Evolutionary conservation across 2,888 invertebrate genomes (phyloP).

Genomic region (Lymantria dispar): DNA sequence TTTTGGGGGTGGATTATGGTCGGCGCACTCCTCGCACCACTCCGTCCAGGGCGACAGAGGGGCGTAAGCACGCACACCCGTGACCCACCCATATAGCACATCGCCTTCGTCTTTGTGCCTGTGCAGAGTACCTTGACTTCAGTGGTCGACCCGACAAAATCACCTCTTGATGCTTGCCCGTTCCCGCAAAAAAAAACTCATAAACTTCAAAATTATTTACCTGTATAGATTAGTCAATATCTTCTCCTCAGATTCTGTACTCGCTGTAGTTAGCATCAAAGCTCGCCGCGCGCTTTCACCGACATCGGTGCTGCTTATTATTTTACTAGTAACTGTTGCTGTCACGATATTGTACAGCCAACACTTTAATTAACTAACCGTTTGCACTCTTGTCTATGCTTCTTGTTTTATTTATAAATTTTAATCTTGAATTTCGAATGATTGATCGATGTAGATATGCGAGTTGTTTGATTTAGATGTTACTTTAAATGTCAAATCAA

Average conservation of each 20-base stretch:
- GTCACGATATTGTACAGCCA: slow-evolving; percentile 39
- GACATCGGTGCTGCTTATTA: slow-evolving; percentile 38
- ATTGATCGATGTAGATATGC: slow-evolving; percentile 5
- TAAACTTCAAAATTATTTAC: neutral
- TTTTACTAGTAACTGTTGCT: slow-evolving; percentile 31
- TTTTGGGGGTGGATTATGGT: no score
- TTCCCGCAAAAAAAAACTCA: neutral
- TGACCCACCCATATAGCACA: no score
- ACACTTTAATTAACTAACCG: slow-evolving; percentile 36
- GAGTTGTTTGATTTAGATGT: neutral
- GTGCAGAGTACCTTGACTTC: no score
- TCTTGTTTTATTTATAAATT: slow-evolving; percentile 3
- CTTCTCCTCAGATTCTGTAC: slow-evolving; percentile 16
- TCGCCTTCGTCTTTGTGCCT: no score
- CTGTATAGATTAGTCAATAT: neutral
- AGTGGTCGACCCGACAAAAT: no score
- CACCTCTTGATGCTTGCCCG: neutral
- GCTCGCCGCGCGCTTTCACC: slow-evolving; percentile 50
- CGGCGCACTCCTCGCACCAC: no score
- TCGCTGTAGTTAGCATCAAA: slow-evolving; percentile 38
- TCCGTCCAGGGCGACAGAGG: no score
- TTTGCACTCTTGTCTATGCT: slow-evolving; percentile 4
- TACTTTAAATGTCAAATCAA: neutral
- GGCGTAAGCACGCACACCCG: no score
- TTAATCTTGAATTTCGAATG: slow-evolving; percentile 6